Base-by-base conservation (phyloP, 2,888 invertebrate genomes). In the Caenorhabditis imperialis region DNA sequence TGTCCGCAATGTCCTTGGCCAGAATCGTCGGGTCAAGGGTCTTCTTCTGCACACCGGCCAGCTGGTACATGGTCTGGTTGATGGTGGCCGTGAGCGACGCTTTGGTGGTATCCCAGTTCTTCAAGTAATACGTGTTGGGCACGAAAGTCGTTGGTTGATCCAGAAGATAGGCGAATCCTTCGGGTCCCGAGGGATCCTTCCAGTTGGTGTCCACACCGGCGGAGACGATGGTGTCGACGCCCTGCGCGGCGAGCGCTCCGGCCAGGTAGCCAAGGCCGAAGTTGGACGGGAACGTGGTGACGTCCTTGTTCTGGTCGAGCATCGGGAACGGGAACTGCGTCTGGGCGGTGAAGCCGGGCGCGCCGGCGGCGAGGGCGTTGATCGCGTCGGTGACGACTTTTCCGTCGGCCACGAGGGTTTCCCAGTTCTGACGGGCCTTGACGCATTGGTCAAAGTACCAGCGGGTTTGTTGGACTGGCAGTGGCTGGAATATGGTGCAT, bases 181-280 rank as follows among this genome's bases (percentile, higher is more conserved):
- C 47, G 4, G 65, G 35, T 40, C 79, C 78, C 38, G 79, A 63
- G 5, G 85, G 84, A 51, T 84, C 79, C 45, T 79, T 77, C 85
- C 85, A 85, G 62, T 86, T 84, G 1, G 86, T 85, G 45, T 85
- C 84, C 18, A 83, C 76, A 40, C 47, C 33, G 0, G 72, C 47
- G 3, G 78, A 71, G n/a, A 81, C 57, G 3, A 81, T 51, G 1
- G 79, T 77, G 33, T 55, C 51, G 12, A 77, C 55, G 16, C 82
- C 81, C 10, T 38, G 37, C 18, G 78, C 82, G 1, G 71, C 18
- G 0, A 77, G 53, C 2, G 61, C 42, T 37, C 77, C 71, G 27
- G 58, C 40, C 2, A 80, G 58, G 37, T 72, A 75, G 7, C 69
- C 78, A 37, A 80, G 40, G 18, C 75, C 75, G 27, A 53, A 37